Evolutionary conservation across 2,888 invertebrate species (phyloP).

Genomic region (Gastrophysa polygoni): DNA sequence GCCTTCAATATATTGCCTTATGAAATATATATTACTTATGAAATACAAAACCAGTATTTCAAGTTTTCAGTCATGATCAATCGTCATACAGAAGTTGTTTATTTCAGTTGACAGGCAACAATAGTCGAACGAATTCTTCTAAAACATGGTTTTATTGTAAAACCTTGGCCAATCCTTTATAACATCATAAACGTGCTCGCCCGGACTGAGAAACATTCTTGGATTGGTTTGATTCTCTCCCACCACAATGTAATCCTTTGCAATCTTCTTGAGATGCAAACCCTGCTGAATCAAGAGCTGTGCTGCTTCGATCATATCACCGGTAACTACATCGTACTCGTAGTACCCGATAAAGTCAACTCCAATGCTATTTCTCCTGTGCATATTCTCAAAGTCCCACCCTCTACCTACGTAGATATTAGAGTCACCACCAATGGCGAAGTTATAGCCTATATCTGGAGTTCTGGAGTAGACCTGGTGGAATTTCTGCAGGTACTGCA

Average conservation of each 20-base stretch:
- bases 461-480: conserved; percentile 43
- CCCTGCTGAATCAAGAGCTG: conserved; percentile 58
- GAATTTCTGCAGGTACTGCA: conserved; percentile 59
- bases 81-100: too few species aligned
- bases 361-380: conserved; percentile 58
- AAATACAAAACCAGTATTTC: too few species aligned
- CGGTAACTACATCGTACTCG: conserved; percentile 53
- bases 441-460: conserved; percentile 48
- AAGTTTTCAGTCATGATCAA: too few species aligned
- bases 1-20: too few species aligned
- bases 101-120: background rate
- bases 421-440: conserved; percentile 64
- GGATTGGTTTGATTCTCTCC: conserved; percentile 61
- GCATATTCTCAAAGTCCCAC: conserved; percentile 63
- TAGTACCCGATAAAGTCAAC: conserved; percentile 62
- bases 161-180: conserved; percentile 62
- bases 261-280: conserved; percentile 55
- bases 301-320: conserved; percentile 58
- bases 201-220: conserved; percentile 59
- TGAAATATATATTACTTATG: too few species aligned
- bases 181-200: conserved; percentile 58
- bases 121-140: background rate
- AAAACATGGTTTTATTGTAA: conserved; percentile 10
- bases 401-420: conserved; percentile 62
- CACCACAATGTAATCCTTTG: conserved; percentile 59